Base-by-base conservation (phyloP, 2,888 invertebrate species). In the Zele albiditarsus region DNA sequence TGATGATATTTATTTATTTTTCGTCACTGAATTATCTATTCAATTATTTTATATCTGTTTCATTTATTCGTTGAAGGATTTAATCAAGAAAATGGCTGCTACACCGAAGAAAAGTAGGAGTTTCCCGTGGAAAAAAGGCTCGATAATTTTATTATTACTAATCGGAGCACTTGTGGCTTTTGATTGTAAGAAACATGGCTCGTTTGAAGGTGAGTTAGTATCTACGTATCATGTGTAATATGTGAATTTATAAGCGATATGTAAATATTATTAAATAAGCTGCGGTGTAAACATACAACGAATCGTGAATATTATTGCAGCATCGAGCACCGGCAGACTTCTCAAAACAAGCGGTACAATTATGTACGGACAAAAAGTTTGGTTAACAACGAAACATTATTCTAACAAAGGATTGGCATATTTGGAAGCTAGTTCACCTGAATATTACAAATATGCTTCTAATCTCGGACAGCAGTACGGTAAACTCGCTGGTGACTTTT, bases 71-170 rank as follows among this genome's bases (percentile, higher is more conserved):
- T 89, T 89, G 42, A 83, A 91, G 91, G 87, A 82, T 82, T 79
- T 91, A 77, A 82, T 86, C 63, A 85, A 87, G 74, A 91, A 90
- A 85, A 91, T 91, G 91, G 89, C 89, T 71, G 87, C 85, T 38
- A 82, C 85, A 88, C 80, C 81, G 53, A 81, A 79, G 65, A 84
- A 80, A 77, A 78, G 82, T 80, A 74, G 80, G 82, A 71, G 75
- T 83, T 94, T 93, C 89, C 93, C 93, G 81, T 94, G 93, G 93
- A 90, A 92, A 82, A 91, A 92, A 85, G 92, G 93, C 75, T 92
- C 92, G 84, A 90, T 94, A 85, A 86, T 94, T 78, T 84, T 94
- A 73, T 82, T 94, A 77, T 83, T 92, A 33, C 86, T 92, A 77
- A 92, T 94, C 79, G 92, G 91, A 77, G 92, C 92, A 60, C 88